Percentiles rank a stretch among this genome's conserved stretches.
Evolutionary conservation across 2,888 invertebrate species (phyloP).

Genomic region (Zygaena filipendulae): DNA sequence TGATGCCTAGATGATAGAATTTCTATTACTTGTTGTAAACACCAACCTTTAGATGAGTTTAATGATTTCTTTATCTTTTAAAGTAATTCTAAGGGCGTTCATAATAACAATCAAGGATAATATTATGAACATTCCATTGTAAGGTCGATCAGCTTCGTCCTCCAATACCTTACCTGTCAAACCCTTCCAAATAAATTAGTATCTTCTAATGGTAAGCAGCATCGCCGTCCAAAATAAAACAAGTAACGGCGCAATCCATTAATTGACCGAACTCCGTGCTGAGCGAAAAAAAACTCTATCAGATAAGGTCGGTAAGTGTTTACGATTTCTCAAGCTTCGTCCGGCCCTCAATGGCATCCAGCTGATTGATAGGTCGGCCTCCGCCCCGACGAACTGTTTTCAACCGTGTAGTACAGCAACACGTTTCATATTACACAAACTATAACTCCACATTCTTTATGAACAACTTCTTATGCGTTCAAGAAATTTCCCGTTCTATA

Average conservation of each 20-base stretch:
- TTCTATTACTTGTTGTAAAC: no score
- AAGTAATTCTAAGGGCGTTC: no score
- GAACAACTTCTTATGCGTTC: conserved; percentile 14
- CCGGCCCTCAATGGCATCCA: conserved; percentile 68
- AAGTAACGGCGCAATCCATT: conserved; percentile 64
- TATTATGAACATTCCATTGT: conserved; percentile 32
- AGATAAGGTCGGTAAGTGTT: conserved; percentile 66
- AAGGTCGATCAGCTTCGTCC: conserved; percentile 36
- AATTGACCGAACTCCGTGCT: conserved; percentile 62
- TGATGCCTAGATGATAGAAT: no score
- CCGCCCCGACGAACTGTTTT: conserved; percentile 18
- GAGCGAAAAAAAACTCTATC: conserved; percentile 59
- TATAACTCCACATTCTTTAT: no score
- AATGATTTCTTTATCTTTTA: no score
- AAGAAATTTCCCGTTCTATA: neutral
- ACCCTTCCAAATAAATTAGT: conserved; percentile 55
- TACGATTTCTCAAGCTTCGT: conserved; percentile 65
- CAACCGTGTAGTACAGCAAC: conserved; percentile 17
- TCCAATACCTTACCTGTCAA: conserved; percentile 51
- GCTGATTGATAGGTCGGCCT: conserved; percentile 67
- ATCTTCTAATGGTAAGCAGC: conserved; percentile 48
- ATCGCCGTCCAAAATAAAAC: conserved; percentile 51
- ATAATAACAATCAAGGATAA: no score
- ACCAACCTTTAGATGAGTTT: no score
- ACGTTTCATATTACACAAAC: conserved; percentile 24